Conservation (phyloP, 2,113 vertebrate genomes). For the Cebus imitator region DNA sequence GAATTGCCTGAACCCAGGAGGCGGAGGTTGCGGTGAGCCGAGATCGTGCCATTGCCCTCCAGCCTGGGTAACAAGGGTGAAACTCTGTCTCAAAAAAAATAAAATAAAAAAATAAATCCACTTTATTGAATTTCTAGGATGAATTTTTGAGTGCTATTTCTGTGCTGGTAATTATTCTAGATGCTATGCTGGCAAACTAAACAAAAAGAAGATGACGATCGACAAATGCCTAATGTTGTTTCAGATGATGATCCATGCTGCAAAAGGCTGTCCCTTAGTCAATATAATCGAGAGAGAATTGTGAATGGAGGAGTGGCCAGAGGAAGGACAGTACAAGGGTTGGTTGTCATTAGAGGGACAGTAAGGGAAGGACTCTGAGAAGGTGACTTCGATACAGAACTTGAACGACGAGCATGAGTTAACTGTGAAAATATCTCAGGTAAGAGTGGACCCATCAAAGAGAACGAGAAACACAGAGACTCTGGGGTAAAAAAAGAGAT, state of each 20-base stretch:
- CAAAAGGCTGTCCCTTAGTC: neutral
- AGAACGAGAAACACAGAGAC: neutral
- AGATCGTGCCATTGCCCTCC: too few relatives aligned
- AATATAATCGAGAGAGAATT: too few relatives aligned
- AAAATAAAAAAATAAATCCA: neutral
- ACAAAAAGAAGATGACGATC: neutral
- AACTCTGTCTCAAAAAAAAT: too few relatives aligned
- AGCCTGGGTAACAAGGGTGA: too few relatives aligned
- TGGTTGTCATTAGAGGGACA: neutral
- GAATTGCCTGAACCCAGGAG: too few relatives aligned
- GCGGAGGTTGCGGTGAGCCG: too few relatives aligned
- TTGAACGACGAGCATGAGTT: neutral
- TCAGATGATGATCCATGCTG: neutral
- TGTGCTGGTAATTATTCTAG: neutral
- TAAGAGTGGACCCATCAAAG: neutral
- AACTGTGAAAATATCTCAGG: too few relatives aligned
- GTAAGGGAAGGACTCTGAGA: neutral
- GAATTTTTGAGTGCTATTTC: neutral
- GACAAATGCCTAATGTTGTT: neutral
- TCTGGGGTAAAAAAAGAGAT: too few relatives aligned
- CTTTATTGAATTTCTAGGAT: neutral
- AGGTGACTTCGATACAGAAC: neutral
- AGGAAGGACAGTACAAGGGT: neutral
- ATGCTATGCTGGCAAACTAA: neutral
- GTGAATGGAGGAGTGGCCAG: too few relatives aligned